A percentile compares a stretch with the other conserved stretches of the same genome.
phyloP scores from a whole-genome alignment of 2,113 vertebrate species.

The Phyllopteryx taeniolatus region DNA sequence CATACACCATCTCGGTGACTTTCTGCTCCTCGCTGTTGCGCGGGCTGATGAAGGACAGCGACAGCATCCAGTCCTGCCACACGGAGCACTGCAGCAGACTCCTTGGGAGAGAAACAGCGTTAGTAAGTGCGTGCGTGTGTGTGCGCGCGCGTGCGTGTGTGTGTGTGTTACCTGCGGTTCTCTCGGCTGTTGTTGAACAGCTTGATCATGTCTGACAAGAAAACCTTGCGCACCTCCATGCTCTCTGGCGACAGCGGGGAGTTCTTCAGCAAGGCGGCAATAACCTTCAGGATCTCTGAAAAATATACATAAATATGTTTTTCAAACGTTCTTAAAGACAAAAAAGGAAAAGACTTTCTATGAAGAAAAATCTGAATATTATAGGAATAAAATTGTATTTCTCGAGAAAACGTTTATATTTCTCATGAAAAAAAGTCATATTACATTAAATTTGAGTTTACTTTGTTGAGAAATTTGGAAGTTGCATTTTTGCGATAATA shows the following conservation, averaged over 20 bases:
- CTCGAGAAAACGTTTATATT: background rate
- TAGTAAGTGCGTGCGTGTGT: conserved; percentile 16
- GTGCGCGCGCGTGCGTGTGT: conserved; percentile 27
- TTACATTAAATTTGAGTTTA: background rate
- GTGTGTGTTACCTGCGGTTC: conserved; percentile 85
- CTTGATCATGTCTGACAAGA: conserved; percentile 99
- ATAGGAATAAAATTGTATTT: background rate
- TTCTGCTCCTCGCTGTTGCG: conserved; percentile 92
- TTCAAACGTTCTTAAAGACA: conserved; percentile 8
- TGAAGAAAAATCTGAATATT: background rate
- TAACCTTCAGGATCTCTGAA: conserved; percentile 93
- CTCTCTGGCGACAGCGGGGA: conserved; percentile 80
- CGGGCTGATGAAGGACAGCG: conserved; percentile 90
- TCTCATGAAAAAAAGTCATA: background rate
- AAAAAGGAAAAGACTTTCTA: background rate
- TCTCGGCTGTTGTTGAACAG: conserved; percentile 98
- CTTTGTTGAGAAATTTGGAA: too few species aligned
- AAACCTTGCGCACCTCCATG: conserved; percentile 89
- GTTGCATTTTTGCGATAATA: too few species aligned
- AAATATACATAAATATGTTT: background rate
- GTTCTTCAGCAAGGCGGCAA: conserved; percentile 87
- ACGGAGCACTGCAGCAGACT: conserved; percentile 97
- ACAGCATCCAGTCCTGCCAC: conserved; percentile 99
- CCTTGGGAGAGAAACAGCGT: conserved; percentile 61
- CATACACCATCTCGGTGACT: conserved; percentile 98